Conservation (phyloP, 2,113 vertebrate species). For the Phyllopteryx taeniolatus region DNA sequence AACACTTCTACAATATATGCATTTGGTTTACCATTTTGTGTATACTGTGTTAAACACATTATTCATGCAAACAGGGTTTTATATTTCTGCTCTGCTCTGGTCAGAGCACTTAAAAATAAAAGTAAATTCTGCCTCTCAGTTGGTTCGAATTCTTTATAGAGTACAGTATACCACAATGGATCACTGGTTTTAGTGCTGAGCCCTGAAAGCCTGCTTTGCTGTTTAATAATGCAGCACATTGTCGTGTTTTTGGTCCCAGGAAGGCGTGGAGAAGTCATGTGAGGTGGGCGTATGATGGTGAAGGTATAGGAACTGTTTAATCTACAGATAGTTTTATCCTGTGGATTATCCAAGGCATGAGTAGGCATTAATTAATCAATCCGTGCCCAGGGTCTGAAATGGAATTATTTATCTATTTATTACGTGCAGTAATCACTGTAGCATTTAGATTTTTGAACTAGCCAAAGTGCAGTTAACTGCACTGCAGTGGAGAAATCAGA, state of each 20-base stretch:
- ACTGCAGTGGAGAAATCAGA: constrained; percentile 55
- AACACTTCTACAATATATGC: not conserved
- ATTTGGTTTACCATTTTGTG: not conserved
- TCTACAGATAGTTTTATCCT: constrained; percentile 36
- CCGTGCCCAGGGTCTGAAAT: constrained; percentile 22
- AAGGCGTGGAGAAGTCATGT: not conserved
- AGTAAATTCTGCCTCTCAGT: not conserved
- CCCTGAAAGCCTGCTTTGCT: constrained; percentile 50
- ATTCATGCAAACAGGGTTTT: constrained; percentile 17
- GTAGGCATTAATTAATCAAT: constrained; percentile 49
- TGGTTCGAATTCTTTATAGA: constrained; percentile 22
- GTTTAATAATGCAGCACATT: constrained; percentile 61
- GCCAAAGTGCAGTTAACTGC: constrained; percentile 45
- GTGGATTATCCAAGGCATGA: constrained; percentile 25
- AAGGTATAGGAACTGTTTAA: constrained; percentile 10
- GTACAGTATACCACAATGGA: constrained; percentile 13
- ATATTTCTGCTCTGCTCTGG: not conserved
- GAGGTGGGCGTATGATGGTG: not conserved
- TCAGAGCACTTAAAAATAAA: constrained; percentile 3
- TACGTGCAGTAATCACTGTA: constrained; percentile 9
- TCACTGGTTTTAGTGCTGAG: constrained; percentile 21
- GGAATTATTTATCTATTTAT: constrained; percentile 18
- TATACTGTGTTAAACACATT: not conserved
- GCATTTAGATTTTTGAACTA: constrained; percentile 23
- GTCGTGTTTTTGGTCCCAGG: constrained; percentile 23